Percentiles rank a stretch among this genome's conserved stretches.
phyloP scores from a whole-genome alignment of 2,888 invertebrate genomes.

The Agriopis leucophaearia region DNA sequence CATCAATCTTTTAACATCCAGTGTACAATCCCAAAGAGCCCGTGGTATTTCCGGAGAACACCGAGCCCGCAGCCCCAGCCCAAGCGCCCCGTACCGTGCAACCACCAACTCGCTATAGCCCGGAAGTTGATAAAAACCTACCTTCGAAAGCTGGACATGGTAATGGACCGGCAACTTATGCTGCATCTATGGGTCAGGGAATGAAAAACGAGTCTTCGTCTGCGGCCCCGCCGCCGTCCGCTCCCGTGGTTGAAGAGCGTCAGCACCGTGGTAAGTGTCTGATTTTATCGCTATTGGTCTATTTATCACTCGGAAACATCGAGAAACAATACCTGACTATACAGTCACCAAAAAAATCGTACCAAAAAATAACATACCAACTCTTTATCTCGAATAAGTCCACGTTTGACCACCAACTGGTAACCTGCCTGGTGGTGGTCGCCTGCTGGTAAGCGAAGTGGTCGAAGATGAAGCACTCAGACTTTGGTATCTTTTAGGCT shows the following conservation, averaged over 20 bases:
- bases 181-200: background rate
- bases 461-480: too few relatives aligned
- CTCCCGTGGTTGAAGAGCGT: conserved; percentile 23
- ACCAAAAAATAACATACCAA: too few relatives aligned
- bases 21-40: conserved; percentile 74
- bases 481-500: too few relatives aligned
- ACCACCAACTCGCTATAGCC: background rate
- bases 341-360: too few relatives aligned
- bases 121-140: background rate
- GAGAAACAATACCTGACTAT: too few relatives aligned
- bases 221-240: background rate
- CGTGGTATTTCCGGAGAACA: conserved; percentile 42
- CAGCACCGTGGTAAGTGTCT: conserved; percentile 66
- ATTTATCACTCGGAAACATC: too few relatives aligned
- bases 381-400: too few relatives aligned
- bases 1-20: conserved; percentile 55
- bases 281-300: background rate
- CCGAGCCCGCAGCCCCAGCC: conserved; percentile 29
- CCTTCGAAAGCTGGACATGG: background rate
- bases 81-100: background rate
- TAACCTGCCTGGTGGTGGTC: too few relatives aligned
- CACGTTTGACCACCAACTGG: too few relatives aligned
- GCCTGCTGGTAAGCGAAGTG: too few relatives aligned
- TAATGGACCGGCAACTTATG: background rate
- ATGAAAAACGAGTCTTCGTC: background rate